phyloP scores from a whole-genome alignment of 2,113 vertebrate genomes.

The Urocolius indicus region DNA sequence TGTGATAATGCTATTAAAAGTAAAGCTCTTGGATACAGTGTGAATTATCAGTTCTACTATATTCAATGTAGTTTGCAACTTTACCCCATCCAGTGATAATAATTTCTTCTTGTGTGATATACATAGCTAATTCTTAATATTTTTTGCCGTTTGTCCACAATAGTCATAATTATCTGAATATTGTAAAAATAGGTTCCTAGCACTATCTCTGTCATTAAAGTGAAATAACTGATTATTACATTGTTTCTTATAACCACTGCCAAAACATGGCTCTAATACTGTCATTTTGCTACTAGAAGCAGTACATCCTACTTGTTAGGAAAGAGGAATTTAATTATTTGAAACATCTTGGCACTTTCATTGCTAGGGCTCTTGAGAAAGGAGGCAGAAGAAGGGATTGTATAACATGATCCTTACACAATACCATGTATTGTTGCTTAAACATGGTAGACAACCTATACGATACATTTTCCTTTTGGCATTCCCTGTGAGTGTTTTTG shows the following conservation, averaged over 20 bases:
- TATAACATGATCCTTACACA: not conserved
- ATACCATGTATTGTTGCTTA: not conserved
- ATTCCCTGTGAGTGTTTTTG: not conserved
- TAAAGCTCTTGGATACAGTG: not conserved
- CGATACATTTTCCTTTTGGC: not conserved
- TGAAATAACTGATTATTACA: not conserved
- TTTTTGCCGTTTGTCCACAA: not conserved
- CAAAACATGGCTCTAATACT: not conserved
- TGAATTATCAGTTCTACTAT: not conserved
- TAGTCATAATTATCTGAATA: not conserved
- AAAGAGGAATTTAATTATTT: not conserved
- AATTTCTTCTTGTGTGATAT: not conserved
- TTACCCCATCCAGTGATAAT: not conserved
- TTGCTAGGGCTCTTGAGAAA: not conserved
- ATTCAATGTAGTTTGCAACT: not conserved
- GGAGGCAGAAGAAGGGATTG: not conserved
- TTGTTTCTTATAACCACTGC: not conserved
- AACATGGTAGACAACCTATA: not conserved
- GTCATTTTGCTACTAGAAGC: not conserved
- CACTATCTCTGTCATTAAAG: not conserved
- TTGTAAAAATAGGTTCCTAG: not conserved
- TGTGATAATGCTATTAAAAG: not conserved
- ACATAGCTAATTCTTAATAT: not conserved
- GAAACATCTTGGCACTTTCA: not conserved
- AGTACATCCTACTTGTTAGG: not conserved